Conservation (phyloP, 2,888 invertebrate genomes). For the Trypoxylon attenuatum region DNA sequence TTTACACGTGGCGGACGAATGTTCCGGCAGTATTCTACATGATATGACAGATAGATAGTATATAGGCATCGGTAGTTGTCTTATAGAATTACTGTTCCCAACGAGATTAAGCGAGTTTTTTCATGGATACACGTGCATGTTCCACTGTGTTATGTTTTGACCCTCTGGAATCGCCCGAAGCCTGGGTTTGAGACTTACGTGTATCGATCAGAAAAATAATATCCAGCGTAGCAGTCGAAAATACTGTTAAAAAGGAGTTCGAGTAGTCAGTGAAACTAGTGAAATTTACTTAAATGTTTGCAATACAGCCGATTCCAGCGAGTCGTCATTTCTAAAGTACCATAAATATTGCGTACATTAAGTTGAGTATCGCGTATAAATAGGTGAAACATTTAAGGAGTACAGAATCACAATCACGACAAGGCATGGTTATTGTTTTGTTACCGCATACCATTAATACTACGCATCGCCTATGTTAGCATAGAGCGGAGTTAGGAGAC, state of each 20-base stretch:
- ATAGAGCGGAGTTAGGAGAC: conserved; percentile 27
- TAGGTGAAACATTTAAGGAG: conserved; percentile 32
- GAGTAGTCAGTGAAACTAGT: too few relatives aligned
- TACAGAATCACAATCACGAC: conserved; percentile 41
- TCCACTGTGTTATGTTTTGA: too few relatives aligned
- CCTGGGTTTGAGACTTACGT: too few relatives aligned
- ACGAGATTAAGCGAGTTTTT: conserved; percentile 21
- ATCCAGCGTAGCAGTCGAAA: too few relatives aligned
- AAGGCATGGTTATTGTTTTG: conserved; percentile 41
- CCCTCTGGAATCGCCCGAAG: too few relatives aligned
- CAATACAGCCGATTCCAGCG: too few relatives aligned
- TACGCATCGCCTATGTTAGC: conserved; percentile 27
- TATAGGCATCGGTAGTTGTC: background rate
- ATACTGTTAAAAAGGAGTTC: too few relatives aligned
- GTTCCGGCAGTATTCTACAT: conserved; percentile 1
- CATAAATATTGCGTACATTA: conserved; percentile 17
- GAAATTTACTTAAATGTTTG: too few relatives aligned
- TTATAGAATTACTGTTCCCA: conserved; percentile 30
- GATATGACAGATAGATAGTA: conserved; percentile 1
- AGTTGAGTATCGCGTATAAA: conserved; percentile 17
- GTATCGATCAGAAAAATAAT: too few relatives aligned
- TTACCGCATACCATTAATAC: conserved; percentile 37
- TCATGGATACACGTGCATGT: conserved; percentile 6
- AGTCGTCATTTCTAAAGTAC: background rate
- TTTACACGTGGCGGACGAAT: conserved; percentile 5